Percentiles rank a stretch among this genome's conserved stretches.
These are phyloP conservation scores for Hemibates koningsi DNA, from an alignment of 2,113 vertebrate species.

Conservation along the genomic window DNA sequence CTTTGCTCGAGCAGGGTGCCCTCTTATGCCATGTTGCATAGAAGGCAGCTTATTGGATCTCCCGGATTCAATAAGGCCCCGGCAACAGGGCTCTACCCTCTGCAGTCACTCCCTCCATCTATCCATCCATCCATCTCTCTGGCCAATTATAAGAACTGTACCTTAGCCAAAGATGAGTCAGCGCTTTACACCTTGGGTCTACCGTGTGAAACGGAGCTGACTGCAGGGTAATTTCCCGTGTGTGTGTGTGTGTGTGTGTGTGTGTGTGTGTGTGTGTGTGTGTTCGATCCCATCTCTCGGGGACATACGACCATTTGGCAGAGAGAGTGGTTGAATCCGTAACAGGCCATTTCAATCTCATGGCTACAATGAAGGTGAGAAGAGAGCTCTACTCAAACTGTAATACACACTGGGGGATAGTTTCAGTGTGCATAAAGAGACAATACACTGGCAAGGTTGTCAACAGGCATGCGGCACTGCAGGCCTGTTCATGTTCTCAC, in stretches of 20 bases:
- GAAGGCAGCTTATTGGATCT: conserved; percentile 21
- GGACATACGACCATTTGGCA: conserved; percentile 15
- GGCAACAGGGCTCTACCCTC: conserved; percentile 33
- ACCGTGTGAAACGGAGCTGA: conserved; percentile 52
- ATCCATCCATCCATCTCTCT: conserved; percentile 23
- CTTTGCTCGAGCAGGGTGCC: background rate
- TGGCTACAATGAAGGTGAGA: background rate
- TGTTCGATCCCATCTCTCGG: background rate
- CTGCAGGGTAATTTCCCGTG: conserved; percentile 50
- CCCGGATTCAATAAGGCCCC: conserved; percentile 26
- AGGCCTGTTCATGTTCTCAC: background rate
- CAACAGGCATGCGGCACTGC: background rate
- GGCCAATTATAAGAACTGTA: conserved; percentile 40
- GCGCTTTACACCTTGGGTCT: conserved; percentile 50
- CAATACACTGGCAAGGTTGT: background rate
- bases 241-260: background rate
- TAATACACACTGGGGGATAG: background rate
- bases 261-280: background rate
- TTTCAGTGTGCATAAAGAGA: background rate
- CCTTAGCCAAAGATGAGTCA: conserved; percentile 56
- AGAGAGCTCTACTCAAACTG: background rate
- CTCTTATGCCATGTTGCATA: background rate
- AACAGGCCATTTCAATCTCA: conserved; percentile 27
- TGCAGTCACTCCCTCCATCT: background rate
- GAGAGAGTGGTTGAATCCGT: background rate